Base-by-base conservation (phyloP, 1,140 invertebrate genomes). In the Triops longicaudatus region DNA sequence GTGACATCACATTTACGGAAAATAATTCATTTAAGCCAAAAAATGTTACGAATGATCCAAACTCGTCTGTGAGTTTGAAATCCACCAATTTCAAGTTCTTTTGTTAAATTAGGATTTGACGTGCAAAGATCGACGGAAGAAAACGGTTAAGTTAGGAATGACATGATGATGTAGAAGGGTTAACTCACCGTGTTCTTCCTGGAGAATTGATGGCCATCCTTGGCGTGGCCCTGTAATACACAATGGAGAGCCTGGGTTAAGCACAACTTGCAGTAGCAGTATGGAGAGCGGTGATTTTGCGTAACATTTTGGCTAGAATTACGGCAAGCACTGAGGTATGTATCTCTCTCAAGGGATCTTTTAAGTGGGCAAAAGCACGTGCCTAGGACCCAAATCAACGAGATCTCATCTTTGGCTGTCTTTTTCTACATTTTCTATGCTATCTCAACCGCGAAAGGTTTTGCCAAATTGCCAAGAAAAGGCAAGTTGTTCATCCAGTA, bases 161-260 rank as follows among this genome's bases (percentile, higher is more conserved):
- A 63, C 50, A 63, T 63, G 50, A 63, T 63, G 50, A 63, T 63
- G 50, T n/a, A 63, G 50, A 9, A 63, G 22, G 50, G 50, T 63
- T 63, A 22, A 63, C 50, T 63, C 50, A 63, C 50, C 50, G 50
- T 63, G 50, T 63, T 63, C 50, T 63, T 63, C 50, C 22, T 63
- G 50, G 17, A 63, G 50, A 22, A 63, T 63, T 12, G 50, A 63
- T 63, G 50, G 50, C 50, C 50, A 63, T 63, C 50, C 50, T 17
- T 63, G 50, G 50, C 50, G 50, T 63, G 50, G 50, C 50, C 50
- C 50, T 63, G 50, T 63, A 63, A 63, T 63, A 63, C 50, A 63
- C n/a, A 63, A 63, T 63, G 14, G 14, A 63, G 50, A 63, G 50
- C 50, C 50, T 63, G 14, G 22, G 50, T 63, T 63, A 63, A 63